These are phyloP conservation scores for Notarius lentiginosus DNA, from an alignment of 2,113 vertebrate species.

Conservation along the genomic window DNA sequence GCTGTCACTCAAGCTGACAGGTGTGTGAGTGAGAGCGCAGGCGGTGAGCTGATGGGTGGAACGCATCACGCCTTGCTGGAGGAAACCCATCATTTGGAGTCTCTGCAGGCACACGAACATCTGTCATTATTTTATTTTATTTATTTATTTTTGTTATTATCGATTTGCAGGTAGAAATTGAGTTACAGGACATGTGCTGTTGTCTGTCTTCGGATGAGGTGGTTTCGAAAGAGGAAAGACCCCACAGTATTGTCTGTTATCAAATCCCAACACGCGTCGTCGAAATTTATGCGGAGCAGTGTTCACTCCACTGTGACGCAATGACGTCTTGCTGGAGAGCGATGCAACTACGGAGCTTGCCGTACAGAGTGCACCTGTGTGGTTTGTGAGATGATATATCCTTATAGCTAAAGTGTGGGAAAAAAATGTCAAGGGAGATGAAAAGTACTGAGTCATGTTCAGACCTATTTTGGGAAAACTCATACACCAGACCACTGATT, in stretches of 20 bases:
- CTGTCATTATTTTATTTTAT: slow-evolving; percentile 10
- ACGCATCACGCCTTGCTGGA: slow-evolving; percentile 21
- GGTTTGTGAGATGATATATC: neutral
- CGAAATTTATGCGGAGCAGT: slow-evolving; percentile 34
- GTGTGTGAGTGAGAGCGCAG: slow-evolving; percentile 19
- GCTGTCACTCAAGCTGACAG: slow-evolving; percentile 64
- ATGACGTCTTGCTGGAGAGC: slow-evolving; percentile 17
- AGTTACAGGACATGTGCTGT: slow-evolving; percentile 23
- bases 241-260: slow-evolving; percentile 20
- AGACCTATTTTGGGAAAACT: neutral
- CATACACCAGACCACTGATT: neutral
- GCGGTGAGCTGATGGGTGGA: slow-evolving; percentile 16
- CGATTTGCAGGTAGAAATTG: slow-evolving; percentile 26
- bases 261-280: slow-evolving; percentile 25
- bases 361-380: neutral
- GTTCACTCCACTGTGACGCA: slow-evolving; percentile 32
- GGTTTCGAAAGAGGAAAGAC: slow-evolving; percentile 2
- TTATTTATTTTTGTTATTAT: neutral
- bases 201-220: slow-evolving; percentile 20
- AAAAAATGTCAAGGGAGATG: neutral
- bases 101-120: slow-evolving; percentile 21
- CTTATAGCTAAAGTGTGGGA: neutral
- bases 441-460: neutral
- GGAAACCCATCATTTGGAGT: slow-evolving; percentile 37
- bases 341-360: neutral